Conservation (phyloP, 2,888 invertebrate genomes). For the Gari tellinella region DNA sequence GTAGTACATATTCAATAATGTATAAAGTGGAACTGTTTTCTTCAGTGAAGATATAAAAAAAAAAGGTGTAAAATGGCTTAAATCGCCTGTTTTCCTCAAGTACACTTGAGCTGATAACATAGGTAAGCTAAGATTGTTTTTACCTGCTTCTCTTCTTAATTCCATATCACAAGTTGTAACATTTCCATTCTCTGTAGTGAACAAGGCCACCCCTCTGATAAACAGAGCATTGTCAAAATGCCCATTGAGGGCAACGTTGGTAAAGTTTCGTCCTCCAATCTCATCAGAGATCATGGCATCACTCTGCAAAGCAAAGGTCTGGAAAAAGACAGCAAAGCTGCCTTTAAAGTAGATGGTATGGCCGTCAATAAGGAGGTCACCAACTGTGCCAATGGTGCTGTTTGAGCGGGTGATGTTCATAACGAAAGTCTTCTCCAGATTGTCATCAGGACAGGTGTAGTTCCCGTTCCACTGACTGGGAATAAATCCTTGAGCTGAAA, state of each 20-base stretch:
- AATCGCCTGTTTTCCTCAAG: too few species aligned
- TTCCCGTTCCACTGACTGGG: constrained; percentile 55
- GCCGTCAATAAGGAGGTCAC: constrained; percentile 36
- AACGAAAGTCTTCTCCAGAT: constrained; percentile 19
- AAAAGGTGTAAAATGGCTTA: too few species aligned
- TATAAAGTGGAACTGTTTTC: too few species aligned
- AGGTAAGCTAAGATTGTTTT: too few species aligned
- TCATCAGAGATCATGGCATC: constrained; percentile 9
- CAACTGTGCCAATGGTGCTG: constrained; percentile 27
- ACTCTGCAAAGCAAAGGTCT: constrained; percentile 42
- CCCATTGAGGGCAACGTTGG: constrained; percentile 46
- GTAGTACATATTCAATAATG: too few species aligned
- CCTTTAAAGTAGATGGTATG: constrained; percentile 27
- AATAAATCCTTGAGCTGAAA: constrained; percentile 46
- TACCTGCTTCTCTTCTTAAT: constrained; percentile 45
- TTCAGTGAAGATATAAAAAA: too few species aligned
- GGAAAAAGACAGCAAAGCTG: constrained; percentile 36
- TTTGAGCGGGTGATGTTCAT: constrained; percentile 50
- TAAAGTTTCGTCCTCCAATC: constrained; percentile 47
- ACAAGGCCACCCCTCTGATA: constrained; percentile 43
- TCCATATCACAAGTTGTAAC: constrained; percentile 34
- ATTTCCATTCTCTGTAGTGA: constrained; percentile 10
- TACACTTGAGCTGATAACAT: too few species aligned
- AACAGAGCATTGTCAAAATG: constrained; percentile 17
- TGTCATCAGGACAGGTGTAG: constrained; percentile 46